Evolutionary conservation across 35 echinoderm and acorn worm genomes (phyloP).

Genomic region (Hemicentrotus pulcherrimus): DNA sequence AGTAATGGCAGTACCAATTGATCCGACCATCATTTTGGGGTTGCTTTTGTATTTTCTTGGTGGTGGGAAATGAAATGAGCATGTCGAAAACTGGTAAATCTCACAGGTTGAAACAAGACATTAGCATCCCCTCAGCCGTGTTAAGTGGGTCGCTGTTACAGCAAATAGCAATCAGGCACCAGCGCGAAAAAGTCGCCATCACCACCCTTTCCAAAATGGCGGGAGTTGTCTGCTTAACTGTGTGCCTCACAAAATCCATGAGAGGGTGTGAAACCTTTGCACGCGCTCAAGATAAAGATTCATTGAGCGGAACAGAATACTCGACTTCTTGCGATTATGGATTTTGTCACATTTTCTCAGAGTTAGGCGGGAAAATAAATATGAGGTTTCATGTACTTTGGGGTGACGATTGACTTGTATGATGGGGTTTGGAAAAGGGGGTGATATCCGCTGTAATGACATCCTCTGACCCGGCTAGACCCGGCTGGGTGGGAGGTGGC

Average conservation of each 20-base stretch:
- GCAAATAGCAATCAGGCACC: slow-evolving; percentile 4
- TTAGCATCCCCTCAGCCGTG: neutral
- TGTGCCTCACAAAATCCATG: neutral
- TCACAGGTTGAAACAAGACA: slow-evolving; percentile 15
- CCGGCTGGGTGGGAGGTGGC: neutral
- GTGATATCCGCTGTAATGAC: slow-evolving; percentile 11
- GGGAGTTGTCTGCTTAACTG: neutral
- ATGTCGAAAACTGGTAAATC: slow-evolving; percentile 32
- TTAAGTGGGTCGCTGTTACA: slow-evolving; percentile 29
- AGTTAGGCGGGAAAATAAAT: slow-evolving; percentile 18
- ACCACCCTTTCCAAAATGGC: slow-evolving; percentile 8
- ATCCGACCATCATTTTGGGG: neutral
- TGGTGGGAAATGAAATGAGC: neutral
- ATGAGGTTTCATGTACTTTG: slow-evolving; percentile 46
- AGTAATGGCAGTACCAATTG: neutral
- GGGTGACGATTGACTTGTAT: slow-evolving; percentile 5
- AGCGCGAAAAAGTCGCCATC: neutral
- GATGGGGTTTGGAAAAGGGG: neutral
- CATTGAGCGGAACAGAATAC: neutral
- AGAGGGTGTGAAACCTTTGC: neutral
- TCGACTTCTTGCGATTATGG: slow-evolving; percentile 31
- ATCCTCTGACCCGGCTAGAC: neutral
- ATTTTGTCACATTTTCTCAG: slow-evolving; percentile 25
- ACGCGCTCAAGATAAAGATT: neutral
- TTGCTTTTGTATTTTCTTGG: neutral